A percentile compares a stretch with the other conserved stretches of the same genome.
Evolutionary conservation across 2,888 invertebrate species (phyloP).

Genomic region (Amphipoea lucens): DNA sequence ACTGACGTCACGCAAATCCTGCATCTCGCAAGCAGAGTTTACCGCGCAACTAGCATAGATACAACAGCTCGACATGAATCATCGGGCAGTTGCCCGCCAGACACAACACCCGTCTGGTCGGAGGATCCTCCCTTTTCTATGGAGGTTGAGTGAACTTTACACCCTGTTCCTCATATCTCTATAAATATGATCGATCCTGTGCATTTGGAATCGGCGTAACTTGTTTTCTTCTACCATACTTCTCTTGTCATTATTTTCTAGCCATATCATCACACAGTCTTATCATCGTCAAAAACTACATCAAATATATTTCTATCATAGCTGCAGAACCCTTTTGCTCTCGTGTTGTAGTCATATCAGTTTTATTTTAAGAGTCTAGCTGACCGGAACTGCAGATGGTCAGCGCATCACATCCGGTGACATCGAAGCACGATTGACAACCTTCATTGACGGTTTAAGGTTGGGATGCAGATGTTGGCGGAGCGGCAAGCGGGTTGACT

Average conservation of each 20-base stretch:
- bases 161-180: too few relatives aligned
- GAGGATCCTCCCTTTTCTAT: too few relatives aligned
- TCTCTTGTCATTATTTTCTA: background rate
- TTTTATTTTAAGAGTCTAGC: constrained; percentile 71
- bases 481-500: constrained; percentile 43
- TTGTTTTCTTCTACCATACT: background rate
- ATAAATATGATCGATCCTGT: too few relatives aligned
- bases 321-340: constrained; percentile 49
- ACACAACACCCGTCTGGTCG: too few relatives aligned
- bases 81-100: too few relatives aligned
- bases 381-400: constrained; percentile 86
- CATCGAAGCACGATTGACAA: constrained; percentile 79
- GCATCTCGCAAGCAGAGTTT: too few relatives aligned
- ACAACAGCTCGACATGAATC: too few relatives aligned
- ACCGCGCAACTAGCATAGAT: too few relatives aligned
- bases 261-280: background rate
- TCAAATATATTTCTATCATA: background rate
- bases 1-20: too few relatives aligned
- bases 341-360: constrained; percentile 29
- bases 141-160: too few relatives aligned
- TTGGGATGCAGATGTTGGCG: constrained; percentile 49
- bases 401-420: constrained; percentile 80
- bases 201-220: too few relatives aligned
- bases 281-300: background rate
- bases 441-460: constrained; percentile 71